These are phyloP conservation scores for Pseudolaguvia tuberculata DNA, from an alignment of 2,113 vertebrate genomes.

Conservation along the genomic window DNA sequence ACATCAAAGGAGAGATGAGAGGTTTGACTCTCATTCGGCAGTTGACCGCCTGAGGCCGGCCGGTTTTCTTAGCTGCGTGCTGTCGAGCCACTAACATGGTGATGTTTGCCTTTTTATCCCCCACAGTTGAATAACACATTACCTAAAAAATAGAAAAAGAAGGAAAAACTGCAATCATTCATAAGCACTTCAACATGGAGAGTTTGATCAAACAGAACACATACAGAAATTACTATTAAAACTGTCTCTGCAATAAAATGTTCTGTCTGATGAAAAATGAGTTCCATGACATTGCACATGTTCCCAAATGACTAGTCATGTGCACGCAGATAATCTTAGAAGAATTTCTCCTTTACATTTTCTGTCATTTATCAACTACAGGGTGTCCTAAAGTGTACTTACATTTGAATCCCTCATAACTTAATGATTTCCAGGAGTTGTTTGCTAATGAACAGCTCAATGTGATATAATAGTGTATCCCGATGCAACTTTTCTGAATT, in stretches of 20 bases:
- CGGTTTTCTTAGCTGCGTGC: conserved; percentile 80
- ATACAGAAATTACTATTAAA: neutral
- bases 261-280: too few relatives aligned
- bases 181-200: neutral
- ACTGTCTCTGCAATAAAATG: too few relatives aligned
- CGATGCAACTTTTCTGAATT: too few relatives aligned
- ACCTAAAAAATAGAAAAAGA: conserved; percentile 60
- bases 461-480: too few relatives aligned
- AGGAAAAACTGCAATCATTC: neutral
- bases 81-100: conserved; percentile 86
- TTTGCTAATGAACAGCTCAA: too few relatives aligned
- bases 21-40: conserved; percentile 91
- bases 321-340: neutral
- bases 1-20: conserved; percentile 67
- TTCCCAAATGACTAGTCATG: neutral
- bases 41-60: conserved; percentile 79
- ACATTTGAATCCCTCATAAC: too few relatives aligned
- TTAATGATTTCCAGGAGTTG: too few relatives aligned
- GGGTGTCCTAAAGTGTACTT: too few relatives aligned
- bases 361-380: too few relatives aligned
- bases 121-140: conserved; percentile 73
- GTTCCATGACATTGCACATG: neutral
- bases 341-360: too few relatives aligned
- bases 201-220: neutral
- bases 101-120: conserved; percentile 71